phyloP scores from a whole-genome alignment of 1,140 invertebrate species.

The Calycopis cecrops region DNA sequence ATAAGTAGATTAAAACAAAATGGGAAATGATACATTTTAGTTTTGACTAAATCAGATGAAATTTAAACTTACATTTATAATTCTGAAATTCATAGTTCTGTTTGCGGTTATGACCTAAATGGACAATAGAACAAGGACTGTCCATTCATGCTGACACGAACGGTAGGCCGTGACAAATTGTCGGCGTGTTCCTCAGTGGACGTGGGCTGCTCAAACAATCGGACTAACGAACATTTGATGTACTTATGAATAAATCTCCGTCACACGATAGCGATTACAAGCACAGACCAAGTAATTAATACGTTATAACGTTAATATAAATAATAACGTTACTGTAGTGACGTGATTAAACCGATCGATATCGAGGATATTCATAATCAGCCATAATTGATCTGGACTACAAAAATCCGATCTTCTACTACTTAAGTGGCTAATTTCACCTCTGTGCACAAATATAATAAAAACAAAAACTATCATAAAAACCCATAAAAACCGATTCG shows the following conservation, averaged over 20 bases:
- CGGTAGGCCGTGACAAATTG: constrained; percentile 20
- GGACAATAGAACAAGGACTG: constrained; percentile 21
- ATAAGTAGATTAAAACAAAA: too few species aligned
- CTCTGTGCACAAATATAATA: too few species aligned
- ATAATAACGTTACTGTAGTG: too few species aligned
- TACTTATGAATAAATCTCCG: constrained; percentile 8
- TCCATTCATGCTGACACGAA: constrained; percentile 18
- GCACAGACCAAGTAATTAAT: constrained; percentile 3
- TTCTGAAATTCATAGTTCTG: constrained; percentile 5
- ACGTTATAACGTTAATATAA: too few species aligned
- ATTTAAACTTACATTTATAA: neutral
- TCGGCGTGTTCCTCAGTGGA: constrained; percentile 17
- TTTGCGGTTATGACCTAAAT: constrained; percentile 15
- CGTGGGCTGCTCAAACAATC: constrained; percentile 13
- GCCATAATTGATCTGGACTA: too few species aligned
- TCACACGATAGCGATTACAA: neutral
- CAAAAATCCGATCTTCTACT: too few species aligned
- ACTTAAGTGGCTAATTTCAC: too few species aligned
- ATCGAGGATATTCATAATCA: too few species aligned
- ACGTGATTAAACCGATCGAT: neutral
- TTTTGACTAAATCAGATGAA: too few species aligned
- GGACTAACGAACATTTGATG: constrained; percentile 15
- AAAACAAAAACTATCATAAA: too few species aligned
- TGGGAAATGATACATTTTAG: too few species aligned
- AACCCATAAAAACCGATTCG: too few species aligned